Conservation (phyloP, 2,797 vertebrate genomes). For the Poecilia velifera region DNA sequence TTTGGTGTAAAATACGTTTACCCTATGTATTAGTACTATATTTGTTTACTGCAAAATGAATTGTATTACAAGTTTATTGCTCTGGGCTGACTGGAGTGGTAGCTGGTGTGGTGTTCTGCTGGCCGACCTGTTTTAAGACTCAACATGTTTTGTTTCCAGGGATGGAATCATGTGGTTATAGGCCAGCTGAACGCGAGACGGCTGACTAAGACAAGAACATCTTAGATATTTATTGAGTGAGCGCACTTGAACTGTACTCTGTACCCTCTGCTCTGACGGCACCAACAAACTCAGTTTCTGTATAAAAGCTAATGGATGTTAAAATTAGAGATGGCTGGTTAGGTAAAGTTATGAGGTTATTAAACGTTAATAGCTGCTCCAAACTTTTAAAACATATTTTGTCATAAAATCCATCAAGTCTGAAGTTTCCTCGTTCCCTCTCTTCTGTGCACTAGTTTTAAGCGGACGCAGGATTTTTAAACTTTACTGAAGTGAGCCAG, state of each 20-base stretch:
- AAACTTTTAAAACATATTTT: neutral
- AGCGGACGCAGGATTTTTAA: neutral
- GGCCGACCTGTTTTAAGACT: neutral
- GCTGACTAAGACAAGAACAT: neutral
- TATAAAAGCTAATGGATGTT: neutral
- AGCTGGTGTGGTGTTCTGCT: neutral
- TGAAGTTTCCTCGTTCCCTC: neutral
- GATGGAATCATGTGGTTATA: neutral
- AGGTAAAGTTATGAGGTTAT: neutral
- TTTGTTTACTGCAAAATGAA: neutral
- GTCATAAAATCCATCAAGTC: neutral
- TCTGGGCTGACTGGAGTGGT: neutral
- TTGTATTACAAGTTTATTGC: neutral
- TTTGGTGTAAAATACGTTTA: neutral
- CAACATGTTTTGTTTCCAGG: neutral
- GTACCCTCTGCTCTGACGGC: neutral
- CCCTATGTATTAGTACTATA: neutral
- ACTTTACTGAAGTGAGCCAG: neutral
- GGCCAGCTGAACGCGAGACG: neutral
- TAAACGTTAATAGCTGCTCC: neutral
- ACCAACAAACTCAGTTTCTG: neutral
- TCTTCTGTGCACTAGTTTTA: neutral
- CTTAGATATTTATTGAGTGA: neutral
- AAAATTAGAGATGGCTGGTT: neutral
- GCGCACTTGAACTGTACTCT: neutral